Percentiles rank a stretch among this genome's conserved stretches.
Evolutionary conservation across 2,113 vertebrate genomes (phyloP).

Genomic region (Engraulis encrasicolus): DNA sequence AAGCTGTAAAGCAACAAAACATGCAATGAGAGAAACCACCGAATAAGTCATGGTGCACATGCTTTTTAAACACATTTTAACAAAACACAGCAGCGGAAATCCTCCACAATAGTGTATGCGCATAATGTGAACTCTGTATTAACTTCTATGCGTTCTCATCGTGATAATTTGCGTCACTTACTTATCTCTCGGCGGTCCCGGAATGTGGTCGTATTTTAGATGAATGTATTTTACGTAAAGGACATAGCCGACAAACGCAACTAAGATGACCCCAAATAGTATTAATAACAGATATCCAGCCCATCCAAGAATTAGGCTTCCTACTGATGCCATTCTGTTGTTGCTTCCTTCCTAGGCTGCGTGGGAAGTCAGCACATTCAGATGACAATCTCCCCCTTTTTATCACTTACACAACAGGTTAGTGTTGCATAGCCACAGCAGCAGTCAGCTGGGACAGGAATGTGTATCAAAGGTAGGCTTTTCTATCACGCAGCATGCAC

Average conservation of each 20-base stretch:
- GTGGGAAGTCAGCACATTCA: too few species aligned
- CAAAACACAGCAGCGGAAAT: too few species aligned
- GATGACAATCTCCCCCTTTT: too few species aligned
- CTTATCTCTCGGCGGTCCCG: slow-evolving; percentile 47
- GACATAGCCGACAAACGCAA: slow-evolving; percentile 32
- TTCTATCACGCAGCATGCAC: too few species aligned
- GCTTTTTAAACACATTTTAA: too few species aligned
- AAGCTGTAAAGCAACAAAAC: slow-evolving; percentile 29
- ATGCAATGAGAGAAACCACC: not conserved
- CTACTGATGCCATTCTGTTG: slow-evolving; percentile 16
- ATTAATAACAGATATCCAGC: not conserved
- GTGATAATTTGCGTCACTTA: not conserved
- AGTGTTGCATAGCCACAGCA: too few species aligned
- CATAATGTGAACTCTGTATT: too few species aligned
- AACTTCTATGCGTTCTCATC: not conserved
- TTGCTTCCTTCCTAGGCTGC: not conserved
- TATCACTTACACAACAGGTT: too few species aligned
- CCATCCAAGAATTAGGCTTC: not conserved
- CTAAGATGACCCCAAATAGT: slow-evolving; percentile 8
- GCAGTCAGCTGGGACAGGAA: too few species aligned
- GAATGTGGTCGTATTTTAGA: slow-evolving; percentile 40
- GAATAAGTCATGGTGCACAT: not conserved
- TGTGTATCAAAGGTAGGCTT: too few species aligned
- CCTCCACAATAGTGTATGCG: too few species aligned
- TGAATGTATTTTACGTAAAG: slow-evolving; percentile 41